Conservation (phyloP, 2,888 invertebrate genomes). For the Melanargia galathea region DNA sequence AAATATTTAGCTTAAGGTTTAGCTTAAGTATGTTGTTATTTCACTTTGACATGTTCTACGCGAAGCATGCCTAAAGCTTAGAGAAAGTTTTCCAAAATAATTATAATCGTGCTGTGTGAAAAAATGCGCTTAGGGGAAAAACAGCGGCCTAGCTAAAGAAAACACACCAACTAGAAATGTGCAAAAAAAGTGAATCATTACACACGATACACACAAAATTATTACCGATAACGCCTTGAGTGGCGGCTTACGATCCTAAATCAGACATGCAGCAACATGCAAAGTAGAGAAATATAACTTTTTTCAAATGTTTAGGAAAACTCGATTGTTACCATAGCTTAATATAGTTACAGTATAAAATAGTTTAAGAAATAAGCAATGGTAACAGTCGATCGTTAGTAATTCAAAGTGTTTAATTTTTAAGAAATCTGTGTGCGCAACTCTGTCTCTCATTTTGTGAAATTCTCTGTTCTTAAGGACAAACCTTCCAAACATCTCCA, state of each 20-base stretch:
- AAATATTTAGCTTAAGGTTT: constrained; percentile 44
- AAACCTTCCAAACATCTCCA: constrained; percentile 86
- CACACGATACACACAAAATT: constrained; percentile 68
- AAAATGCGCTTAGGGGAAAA: constrained; percentile 78
- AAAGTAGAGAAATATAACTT: constrained; percentile 72
- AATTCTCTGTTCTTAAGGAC: constrained; percentile 74
- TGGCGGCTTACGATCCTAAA: constrained; percentile 78
- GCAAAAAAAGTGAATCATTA: constrained; percentile 79
- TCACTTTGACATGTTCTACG: constrained; percentile 70
- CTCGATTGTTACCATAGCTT: constrained; percentile 67
- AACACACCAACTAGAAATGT: constrained; percentile 79
- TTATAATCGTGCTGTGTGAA: constrained; percentile 80
- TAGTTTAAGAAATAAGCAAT: constrained; percentile 47
- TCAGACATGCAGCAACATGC: constrained; percentile 81
- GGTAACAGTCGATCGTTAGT: constrained; percentile 63
- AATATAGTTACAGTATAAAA: constrained; percentile 30
- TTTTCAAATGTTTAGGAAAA: constrained; percentile 54
- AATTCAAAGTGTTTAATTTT: constrained; percentile 54
- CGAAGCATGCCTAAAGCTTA: constrained; percentile 80
- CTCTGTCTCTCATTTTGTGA: constrained; percentile 69
- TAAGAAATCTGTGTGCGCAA: constrained; percentile 65
- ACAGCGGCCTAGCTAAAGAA: constrained; percentile 81
- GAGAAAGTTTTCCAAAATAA: constrained; percentile 78
- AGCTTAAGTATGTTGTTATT: constrained; percentile 39
- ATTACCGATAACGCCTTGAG: constrained; percentile 79